Evolutionary conservation across 2,888 invertebrate genomes (phyloP), one percentile per base, ranked within the genome.

Genomic region (Oxytorus armatus): DNA sequence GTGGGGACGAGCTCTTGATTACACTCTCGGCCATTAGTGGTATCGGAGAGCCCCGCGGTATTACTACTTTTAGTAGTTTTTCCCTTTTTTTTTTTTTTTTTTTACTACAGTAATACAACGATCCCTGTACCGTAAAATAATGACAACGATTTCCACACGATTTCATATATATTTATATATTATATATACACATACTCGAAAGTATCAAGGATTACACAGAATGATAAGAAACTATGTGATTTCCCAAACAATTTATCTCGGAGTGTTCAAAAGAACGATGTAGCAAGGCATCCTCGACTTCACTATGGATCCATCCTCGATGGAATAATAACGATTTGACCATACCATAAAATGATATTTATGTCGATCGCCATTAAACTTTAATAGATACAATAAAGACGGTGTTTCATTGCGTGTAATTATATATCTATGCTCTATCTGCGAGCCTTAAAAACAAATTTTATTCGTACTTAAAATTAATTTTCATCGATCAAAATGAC

Each of bases 21-120:
- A 29, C 29, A 44, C 61, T 14, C 53, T 61, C 14, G 8, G 42
- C 69, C 76, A 76, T 76, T 76, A 69, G 69, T 61, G 61, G 36
- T 69, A 76, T 76, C 53, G 59, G n/a, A 39, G 16, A 42, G n/a
- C 10, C 49, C n/a, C 36, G 55, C n/a, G 14, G 36, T 49, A 57
- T 65, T 39, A 18, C 25, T 57, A 18, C 16, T 29, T n/a, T 47
- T 25, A 61, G 39, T 61, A 36, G 49, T 73, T n/a, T n/a, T n/a
- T n/a, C n/a, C n/a, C n/a, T n/a, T n/a, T n/a, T n/a, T n/a, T n/a
- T n/a, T n/a, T n/a, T n/a, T n/a, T n/a, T n/a, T n/a, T n/a, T 63
- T 25, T 53, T 63, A 51, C 42, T 63, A 39, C 39, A 36, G 55
- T 47, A 44, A 74, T 53, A 11, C 33, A 53, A 51, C 61, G 23